Percentiles rank a stretch among this genome's conserved stretches.
Evolutionary conservation across 2,113 vertebrate genomes (phyloP).

Genomic region (Prolemur simus): DNA sequence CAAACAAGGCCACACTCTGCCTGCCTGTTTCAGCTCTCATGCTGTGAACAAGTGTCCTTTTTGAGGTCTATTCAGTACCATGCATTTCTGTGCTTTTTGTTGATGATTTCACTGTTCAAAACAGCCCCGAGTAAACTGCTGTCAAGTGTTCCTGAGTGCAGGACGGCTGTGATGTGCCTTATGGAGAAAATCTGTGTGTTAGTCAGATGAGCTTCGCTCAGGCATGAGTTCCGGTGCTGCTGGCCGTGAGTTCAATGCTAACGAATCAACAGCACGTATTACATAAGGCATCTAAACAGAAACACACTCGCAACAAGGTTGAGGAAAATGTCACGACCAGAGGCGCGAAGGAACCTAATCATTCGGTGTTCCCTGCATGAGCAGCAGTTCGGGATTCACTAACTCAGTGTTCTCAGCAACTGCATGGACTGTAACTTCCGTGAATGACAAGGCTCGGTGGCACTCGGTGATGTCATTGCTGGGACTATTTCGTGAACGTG

Average conservation of each 20-base stretch:
- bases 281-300: not conserved
- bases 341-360: not conserved
- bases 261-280: accelerated
- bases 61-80: accelerated
- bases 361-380: accelerated
- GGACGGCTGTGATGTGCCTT: not conserved
- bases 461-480: accelerated
- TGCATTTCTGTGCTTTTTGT: not conserved
- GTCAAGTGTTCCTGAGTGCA: too few relatives aligned
- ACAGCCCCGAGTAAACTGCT: accelerated
- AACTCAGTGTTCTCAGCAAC: accelerated
- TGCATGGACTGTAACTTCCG: accelerated
- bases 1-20: accelerated
- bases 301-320: too few relatives aligned
- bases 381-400: accelerated
- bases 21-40: not conserved
- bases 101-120: not conserved
- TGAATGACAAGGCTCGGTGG: accelerated
- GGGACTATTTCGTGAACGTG: accelerated
- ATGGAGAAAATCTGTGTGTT: accelerated
- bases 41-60: not conserved
- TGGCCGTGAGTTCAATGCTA: not conserved
- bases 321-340: not conserved
- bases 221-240: accelerated
- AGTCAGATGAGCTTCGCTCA: accelerated